Evolutionary conservation across 1,140 invertebrate genomes (phyloP).

Genomic region (Brachionus plicatilis): DNA sequence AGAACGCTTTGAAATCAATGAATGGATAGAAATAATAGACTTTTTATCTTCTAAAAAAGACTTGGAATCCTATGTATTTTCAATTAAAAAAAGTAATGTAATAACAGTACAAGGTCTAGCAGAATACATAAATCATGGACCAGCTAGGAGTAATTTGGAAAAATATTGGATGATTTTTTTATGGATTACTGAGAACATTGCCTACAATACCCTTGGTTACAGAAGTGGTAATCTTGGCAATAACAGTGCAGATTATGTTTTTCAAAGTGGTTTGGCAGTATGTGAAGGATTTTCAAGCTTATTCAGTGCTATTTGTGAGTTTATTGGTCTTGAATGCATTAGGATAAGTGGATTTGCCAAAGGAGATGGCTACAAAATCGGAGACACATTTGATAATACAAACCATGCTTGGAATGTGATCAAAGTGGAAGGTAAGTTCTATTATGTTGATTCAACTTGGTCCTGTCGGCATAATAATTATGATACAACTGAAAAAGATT

Average conservation of each 20-base stretch:
- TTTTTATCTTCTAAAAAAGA: neutral
- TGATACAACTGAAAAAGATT: neutral
- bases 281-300: neutral
- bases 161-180: neutral
- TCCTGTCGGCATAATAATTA: neutral
- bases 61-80: neutral
- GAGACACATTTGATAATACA: neutral
- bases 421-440: neutral
- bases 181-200: constrained; percentile 17
- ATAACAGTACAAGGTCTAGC: neutral
- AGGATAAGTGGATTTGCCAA: neutral
- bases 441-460: neutral
- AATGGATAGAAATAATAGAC: neutral
- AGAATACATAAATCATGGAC: neutral
- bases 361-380: neutral
- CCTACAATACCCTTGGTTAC: neutral
- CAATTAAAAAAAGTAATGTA: neutral
- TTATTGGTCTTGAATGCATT: neutral
- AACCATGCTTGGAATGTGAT: constrained; percentile 2
- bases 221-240: neutral
- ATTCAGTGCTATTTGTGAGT: neutral
- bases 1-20: neutral
- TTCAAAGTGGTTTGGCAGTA: neutral
- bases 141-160: neutral
- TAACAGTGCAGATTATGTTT: neutral